Evolutionary conservation across 2,113 vertebrate genomes (phyloP).

Genomic region (Herpetotheres cachinnans): DNA sequence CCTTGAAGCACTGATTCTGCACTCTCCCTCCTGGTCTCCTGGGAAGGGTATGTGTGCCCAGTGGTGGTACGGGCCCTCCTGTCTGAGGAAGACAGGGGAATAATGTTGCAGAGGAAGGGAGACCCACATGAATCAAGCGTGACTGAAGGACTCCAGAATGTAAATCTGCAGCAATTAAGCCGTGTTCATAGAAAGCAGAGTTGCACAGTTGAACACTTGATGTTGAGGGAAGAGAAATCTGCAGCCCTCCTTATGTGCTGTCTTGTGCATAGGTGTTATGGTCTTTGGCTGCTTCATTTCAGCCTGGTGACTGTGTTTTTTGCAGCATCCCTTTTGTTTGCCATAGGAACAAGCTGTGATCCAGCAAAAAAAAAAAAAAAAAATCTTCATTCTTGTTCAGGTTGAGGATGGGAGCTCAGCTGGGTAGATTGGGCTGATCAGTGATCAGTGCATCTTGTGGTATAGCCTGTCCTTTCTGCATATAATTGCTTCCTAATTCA

Average conservation of each 20-base stretch:
- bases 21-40: background rate
- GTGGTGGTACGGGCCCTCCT: background rate
- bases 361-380: background rate
- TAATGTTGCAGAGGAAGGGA: background rate
- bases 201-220: background rate
- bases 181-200: background rate
- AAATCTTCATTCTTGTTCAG: background rate
- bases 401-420: background rate
- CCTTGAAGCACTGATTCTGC: background rate
- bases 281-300: background rate
- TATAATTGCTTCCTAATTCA: background rate
- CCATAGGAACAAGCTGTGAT: background rate
- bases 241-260: background rate
- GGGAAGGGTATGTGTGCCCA: accelerated
- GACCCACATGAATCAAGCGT: accelerated
- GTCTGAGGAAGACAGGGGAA: background rate
- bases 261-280: background rate
- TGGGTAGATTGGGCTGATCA: background rate
- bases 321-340: background rate
- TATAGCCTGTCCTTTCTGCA: background rate
- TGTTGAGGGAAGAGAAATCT: accelerated
- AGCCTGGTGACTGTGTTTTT: background rate
- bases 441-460: background rate
- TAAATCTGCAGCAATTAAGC: background rate
- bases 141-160: background rate